Conservation (phyloP, 2,888 invertebrate genomes). For the Lordiphosa andalusiaca region DNA sequence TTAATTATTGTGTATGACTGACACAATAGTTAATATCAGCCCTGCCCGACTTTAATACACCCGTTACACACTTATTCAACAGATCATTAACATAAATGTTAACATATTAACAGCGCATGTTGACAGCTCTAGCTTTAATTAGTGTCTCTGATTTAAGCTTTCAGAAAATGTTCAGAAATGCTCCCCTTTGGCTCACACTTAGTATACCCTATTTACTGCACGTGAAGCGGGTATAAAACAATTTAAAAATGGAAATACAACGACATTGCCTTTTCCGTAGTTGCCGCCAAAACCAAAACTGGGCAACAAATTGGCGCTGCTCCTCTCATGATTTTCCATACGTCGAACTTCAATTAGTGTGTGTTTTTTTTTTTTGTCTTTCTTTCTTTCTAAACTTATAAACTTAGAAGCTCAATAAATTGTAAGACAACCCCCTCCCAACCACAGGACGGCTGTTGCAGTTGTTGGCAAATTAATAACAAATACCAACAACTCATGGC, state of each 20-base stretch:
- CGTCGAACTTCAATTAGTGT: conserved; percentile 59
- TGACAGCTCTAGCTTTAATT: no score
- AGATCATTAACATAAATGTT: no score
- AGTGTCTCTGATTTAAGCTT: no score
- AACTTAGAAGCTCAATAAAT: conserved; percentile 67
- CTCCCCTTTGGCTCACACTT: no score
- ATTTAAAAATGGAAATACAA: conserved; percentile 49
- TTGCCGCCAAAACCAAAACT: conserved; percentile 27
- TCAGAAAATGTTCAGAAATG: no score
- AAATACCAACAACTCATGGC: conserved; percentile 42
- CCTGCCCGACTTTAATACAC: no score
- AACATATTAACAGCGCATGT: no score
- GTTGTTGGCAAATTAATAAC: conserved; percentile 32
- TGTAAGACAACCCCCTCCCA: conserved; percentile 19
- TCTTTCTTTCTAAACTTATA: conserved; percentile 39
- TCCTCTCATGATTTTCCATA: conserved; percentile 22
- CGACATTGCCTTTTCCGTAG: conserved; percentile 48
- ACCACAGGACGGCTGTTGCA: conserved; percentile 5
- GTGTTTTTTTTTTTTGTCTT: conserved; percentile 23
- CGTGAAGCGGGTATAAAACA: not conserved
- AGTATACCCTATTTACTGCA: no score
- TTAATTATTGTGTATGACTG: no score
- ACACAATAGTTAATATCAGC: no score
- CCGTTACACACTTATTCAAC: no score
- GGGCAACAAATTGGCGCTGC: conserved; percentile 22